Base-by-base conservation (phyloP, 2,888 invertebrate species). In the Scaptodrosophila latifasciaeformis region DNA sequence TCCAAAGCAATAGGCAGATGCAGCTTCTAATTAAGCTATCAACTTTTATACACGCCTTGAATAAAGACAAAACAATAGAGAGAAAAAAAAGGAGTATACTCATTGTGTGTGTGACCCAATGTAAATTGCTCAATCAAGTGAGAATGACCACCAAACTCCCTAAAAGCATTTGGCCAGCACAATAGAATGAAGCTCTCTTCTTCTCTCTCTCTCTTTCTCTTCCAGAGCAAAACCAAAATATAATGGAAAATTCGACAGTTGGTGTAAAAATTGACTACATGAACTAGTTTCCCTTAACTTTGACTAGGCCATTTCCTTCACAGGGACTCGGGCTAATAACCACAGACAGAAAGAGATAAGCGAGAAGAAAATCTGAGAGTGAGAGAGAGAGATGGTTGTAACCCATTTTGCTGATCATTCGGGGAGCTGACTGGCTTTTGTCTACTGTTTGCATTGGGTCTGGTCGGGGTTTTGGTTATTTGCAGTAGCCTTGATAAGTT, bases 61-160 rank as follows among this genome's bases (percentile, higher is more conserved):
- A n/a, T n/a, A n/a, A n/a, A n/a, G 24, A 7, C 24, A 3, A 24
- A 24, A 24, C 24, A 24, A 7, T n/a, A n/a, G n/a, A n/a, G n/a
- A n/a, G n/a, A n/a, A n/a, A n/a, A n/a, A n/a, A n/a, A n/a, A n/a
- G n/a, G n/a, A n/a, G n/a, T n/a, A n/a, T n/a, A n/a, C n/a, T n/a
- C 24, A 7, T 24, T 24, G 24, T 24, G 24, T 3, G 24, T 40
- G 49, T 59, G 63, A 50, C 64, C 29, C 37, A 49, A 17, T 17
- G 17, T 44, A 64, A 70, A 75, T 66, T 67, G 72, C 55, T 74
- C 70, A 79, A 75, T 72, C 70, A 76, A 64, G 79, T 64, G 70
- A 64, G 65, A 79, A 62, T 76, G 64, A 65, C 66, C 76, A 57
- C 54, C 61, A 62, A 54, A 48, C 65, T 44, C 48, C 43, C 17